Evolutionary conservation across 2,113 vertebrate genomes (phyloP).

Genomic region (Pterocles orientalis): DNA sequence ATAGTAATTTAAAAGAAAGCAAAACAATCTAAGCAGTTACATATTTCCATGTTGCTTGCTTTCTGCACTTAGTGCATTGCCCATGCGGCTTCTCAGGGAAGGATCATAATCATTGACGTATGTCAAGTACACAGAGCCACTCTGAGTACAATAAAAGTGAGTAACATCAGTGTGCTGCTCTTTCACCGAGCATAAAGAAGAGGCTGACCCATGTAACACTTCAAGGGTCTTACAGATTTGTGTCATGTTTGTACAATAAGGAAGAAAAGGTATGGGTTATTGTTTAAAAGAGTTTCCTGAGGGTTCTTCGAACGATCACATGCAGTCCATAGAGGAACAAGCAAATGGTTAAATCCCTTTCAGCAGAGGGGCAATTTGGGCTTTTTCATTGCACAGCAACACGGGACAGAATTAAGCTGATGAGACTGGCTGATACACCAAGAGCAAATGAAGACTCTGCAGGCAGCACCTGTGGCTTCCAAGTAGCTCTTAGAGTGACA

Average conservation of each 20-base stretch:
- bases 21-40: background rate
- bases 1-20: background rate
- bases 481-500: background rate
- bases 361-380: background rate
- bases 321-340: background rate
- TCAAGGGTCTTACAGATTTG: background rate
- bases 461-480: fast-evolving
- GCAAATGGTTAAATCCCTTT: background rate
- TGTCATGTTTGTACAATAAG: background rate
- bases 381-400: background rate
- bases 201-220: slow-evolving; percentile 5
- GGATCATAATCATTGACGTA: background rate
- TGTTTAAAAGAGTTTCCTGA: background rate
- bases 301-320: background rate
- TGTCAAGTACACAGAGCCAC: background rate
- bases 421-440: background rate
- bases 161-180: slow-evolving; percentile 14
- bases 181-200: slow-evolving; percentile 15
- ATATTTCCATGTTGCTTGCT: background rate
- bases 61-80: background rate
- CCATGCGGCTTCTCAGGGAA: background rate
- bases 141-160: slow-evolving; percentile 23
- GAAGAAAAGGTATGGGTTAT: background rate
- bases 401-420: background rate
- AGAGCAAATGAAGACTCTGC: background rate